Conservation (phyloP, 2,113 vertebrate genomes). For the Apteryx mantelli region DNA sequence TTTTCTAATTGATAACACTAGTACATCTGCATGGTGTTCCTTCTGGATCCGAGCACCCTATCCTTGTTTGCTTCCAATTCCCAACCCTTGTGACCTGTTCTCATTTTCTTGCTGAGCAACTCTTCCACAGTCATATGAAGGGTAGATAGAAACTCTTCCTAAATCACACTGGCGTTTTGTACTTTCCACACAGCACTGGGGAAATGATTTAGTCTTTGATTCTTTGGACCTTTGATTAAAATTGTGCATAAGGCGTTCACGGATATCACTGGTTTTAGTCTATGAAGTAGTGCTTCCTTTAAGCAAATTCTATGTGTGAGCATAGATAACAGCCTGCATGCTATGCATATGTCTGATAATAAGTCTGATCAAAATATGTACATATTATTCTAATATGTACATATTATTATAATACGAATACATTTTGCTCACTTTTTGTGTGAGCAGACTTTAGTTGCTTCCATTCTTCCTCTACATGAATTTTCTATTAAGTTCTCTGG, state of each 20-base stretch:
- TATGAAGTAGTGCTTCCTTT: background rate
- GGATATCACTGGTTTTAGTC: background rate
- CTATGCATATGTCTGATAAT: rapidly evolving
- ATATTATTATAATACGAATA: background rate
- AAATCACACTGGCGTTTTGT: background rate
- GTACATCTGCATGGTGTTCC: background rate
- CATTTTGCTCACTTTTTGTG: background rate
- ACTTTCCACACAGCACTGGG: background rate
- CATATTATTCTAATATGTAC: background rate
- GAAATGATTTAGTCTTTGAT: background rate
- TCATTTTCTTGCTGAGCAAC: background rate
- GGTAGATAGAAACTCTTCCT: background rate
- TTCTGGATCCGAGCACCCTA: background rate
- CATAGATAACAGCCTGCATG: background rate
- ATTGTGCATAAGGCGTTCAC: background rate
- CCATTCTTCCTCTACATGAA: background rate
- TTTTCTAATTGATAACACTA: background rate
- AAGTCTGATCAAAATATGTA: background rate
- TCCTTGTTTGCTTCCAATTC: background rate
- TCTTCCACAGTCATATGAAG: background rate
- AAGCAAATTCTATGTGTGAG: background rate
- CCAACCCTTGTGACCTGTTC: background rate
- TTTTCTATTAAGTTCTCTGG: background rate
- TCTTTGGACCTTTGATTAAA: background rate
- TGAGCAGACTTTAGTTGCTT: background rate